Base-by-base conservation (phyloP, 2,797 vertebrate species). In the Rhynchonycteris naso region DNA sequence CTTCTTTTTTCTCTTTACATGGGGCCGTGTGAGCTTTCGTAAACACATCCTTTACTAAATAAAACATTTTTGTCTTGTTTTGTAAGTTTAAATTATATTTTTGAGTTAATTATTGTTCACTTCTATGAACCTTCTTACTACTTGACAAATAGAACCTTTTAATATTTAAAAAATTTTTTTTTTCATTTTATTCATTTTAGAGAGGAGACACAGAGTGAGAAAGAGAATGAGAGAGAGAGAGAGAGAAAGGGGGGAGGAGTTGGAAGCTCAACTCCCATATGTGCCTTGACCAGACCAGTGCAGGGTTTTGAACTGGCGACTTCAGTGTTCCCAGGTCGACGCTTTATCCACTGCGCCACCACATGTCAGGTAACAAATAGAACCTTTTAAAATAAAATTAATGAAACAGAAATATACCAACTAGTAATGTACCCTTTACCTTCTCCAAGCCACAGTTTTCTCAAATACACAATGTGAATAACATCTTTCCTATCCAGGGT, bases 1-100 rank as follows among this genome's bases (percentile, higher is more conserved):
- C 66, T 66, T 47, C 14, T 22, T 52, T 50, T 75, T 52, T 72
- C 24, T 65, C 26, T 83, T 88, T 30, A 26, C 14, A n/a, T 65
- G 54, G 33, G 16, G 28, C 18, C 43, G 19, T 54, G 26, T 13
- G 21, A 59, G 21, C 16, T 38, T 93, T 72, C n/a, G 38, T 26
- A 69, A 79, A 95, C n/a, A 58, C 43, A n/a, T 35, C 28, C 21
- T 93, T 24, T 61, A 75, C 43, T 83, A 92, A 90, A 54, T 59
- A 15, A 81, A 81, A 76, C 0, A 7, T 58, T 59, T 84, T 28
- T n/a, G 38, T 28, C 71, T 85, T 66, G 38, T 82, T 88, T 75
- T 75, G n/a, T 5, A 84, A 69, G 71, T 22, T 21, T 71, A 90
- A 88, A 61, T 38, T 35, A 30, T 26, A 66, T 59, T 90, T 35